A percentile compares a stretch with the other conserved stretches of the same genome.
Evolutionary conservation across 2,113 vertebrate genomes (phyloP).

Genomic region (Cynoglossus semilaevis): DNA sequence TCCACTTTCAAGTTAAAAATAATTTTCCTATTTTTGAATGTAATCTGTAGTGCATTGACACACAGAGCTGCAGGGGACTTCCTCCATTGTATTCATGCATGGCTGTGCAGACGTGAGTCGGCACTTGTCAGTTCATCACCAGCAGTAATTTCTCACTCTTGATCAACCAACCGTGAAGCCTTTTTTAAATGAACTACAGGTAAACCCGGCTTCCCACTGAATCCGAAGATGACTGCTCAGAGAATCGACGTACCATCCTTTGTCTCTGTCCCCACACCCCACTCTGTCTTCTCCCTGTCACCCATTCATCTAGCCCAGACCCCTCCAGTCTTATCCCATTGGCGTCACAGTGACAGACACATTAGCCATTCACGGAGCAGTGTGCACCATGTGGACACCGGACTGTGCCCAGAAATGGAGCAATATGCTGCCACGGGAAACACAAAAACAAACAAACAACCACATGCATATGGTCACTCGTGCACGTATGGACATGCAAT

Average conservation of each 20-base stretch:
- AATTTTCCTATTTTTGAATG: no score
- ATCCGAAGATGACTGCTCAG: slow-evolving; percentile 25
- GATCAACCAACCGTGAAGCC: slow-evolving; percentile 52
- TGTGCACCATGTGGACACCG: slow-evolving; percentile 60
- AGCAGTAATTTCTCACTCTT: slow-evolving; percentile 63
- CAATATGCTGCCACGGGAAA: slow-evolving; percentile 58
- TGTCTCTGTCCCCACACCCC: slow-evolving; percentile 26
- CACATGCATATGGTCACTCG: slow-evolving; percentile 24
- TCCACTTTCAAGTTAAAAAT: no score
- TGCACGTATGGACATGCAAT: slow-evolving; percentile 27
- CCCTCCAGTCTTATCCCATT: slow-evolving; percentile 37
- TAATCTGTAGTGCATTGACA: slow-evolving; percentile 11
- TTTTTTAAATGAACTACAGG: slow-evolving; percentile 52
- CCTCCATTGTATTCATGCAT: slow-evolving; percentile 44
- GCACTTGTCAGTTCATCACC: slow-evolving; percentile 60
- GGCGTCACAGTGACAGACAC: slow-evolving; percentile 55
- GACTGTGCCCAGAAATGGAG: slow-evolving; percentile 68
- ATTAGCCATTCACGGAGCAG: slow-evolving; percentile 56
- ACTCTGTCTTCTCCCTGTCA: slow-evolving; percentile 15
- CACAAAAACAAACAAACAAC: slow-evolving; percentile 35
- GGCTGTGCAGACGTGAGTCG: slow-evolving; percentile 30
- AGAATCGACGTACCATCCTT: slow-evolving; percentile 29
- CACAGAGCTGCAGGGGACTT: slow-evolving; percentile 19
- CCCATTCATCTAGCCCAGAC: slow-evolving; percentile 27
- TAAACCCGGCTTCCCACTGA: slow-evolving; percentile 40